Conservation (phyloP, 2,888 invertebrate genomes). For the Galerucella calmariensis region DNA sequence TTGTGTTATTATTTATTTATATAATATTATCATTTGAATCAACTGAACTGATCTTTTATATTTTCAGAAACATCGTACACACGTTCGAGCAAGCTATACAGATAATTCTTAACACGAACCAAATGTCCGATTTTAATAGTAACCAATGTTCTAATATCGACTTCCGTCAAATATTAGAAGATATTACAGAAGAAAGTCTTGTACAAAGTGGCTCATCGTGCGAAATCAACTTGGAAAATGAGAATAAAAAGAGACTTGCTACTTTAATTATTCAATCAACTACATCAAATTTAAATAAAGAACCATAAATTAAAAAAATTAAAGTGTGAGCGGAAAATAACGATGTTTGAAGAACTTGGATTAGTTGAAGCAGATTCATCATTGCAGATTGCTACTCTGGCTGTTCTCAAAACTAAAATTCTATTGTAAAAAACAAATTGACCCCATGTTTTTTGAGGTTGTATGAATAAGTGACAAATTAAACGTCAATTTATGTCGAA, state of each 20-base stretch:
- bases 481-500: too few species aligned
- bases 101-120: conserved; percentile 31
- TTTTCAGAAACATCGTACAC: conserved; percentile 52
- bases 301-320: too few species aligned
- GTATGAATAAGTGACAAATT: too few species aligned
- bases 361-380: too few species aligned
- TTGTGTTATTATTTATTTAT: not conserved
- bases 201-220: conserved; percentile 4
- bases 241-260: conserved; percentile 27
- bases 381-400: too few species aligned
- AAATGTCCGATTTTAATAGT: conserved; percentile 13
- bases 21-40: conserved; percentile 1
- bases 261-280: conserved; percentile 21
- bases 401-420: too few species aligned
- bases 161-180: conserved; percentile 44
- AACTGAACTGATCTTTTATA: not conserved
- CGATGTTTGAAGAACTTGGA: too few species aligned
- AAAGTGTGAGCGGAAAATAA: too few species aligned
- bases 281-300: not conserved
- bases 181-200: conserved; percentile 31
- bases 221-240: conserved; percentile 38
- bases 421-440: too few species aligned
- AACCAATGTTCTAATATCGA: conserved; percentile 31
- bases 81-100: conserved; percentile 53
- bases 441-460: too few species aligned